phyloP scores from a whole-genome alignment of 2,113 vertebrate species.

The Laticauda colubrina region DNA sequence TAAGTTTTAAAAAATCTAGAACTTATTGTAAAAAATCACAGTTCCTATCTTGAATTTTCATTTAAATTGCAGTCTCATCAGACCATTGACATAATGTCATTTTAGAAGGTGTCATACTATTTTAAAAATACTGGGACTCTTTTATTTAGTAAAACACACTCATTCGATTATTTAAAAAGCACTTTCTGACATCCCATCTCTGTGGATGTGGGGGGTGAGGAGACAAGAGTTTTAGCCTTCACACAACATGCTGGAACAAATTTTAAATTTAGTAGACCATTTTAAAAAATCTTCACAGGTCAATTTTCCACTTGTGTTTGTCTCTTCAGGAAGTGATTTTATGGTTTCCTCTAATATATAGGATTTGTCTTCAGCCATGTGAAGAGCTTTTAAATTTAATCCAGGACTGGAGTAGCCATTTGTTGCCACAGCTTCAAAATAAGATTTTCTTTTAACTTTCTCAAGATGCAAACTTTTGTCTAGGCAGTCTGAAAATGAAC shows the following conservation, averaged over 20 bases:
- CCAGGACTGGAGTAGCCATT: slow-evolving; percentile 70
- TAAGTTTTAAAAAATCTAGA: neutral
- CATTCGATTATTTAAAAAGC: slow-evolving; percentile 37
- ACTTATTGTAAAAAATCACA: neutral
- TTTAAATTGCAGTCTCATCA: slow-evolving; percentile 15
- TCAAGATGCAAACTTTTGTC: slow-evolving; percentile 55
- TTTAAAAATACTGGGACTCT: neutral
- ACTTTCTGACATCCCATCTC: slow-evolving; percentile 23
- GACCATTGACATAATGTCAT: neutral
- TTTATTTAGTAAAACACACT: neutral
- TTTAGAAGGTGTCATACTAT: slow-evolving; percentile 24
- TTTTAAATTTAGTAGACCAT: slow-evolving; percentile 68
- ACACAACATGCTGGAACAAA: slow-evolving; percentile 31
- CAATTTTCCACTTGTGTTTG: slow-evolving; percentile 74
- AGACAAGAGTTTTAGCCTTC: slow-evolving; percentile 21
- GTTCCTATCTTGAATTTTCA: neutral
- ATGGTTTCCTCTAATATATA: slow-evolving; percentile 64
- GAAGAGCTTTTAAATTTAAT: slow-evolving; percentile 74
- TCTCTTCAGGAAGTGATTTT: slow-evolving; percentile 69
- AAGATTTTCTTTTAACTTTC: slow-evolving; percentile 64
- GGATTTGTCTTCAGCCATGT: slow-evolving; percentile 73
- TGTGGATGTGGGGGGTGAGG: neutral
- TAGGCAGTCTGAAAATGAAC: slow-evolving; percentile 38
- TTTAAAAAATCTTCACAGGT: slow-evolving; percentile 67
- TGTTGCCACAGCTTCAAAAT: slow-evolving; percentile 62